A percentile compares a stretch with the other conserved stretches of the same genome.
Conservation (phyloP, 2,113 vertebrate species). For the Megaceryle maxima region DNA sequence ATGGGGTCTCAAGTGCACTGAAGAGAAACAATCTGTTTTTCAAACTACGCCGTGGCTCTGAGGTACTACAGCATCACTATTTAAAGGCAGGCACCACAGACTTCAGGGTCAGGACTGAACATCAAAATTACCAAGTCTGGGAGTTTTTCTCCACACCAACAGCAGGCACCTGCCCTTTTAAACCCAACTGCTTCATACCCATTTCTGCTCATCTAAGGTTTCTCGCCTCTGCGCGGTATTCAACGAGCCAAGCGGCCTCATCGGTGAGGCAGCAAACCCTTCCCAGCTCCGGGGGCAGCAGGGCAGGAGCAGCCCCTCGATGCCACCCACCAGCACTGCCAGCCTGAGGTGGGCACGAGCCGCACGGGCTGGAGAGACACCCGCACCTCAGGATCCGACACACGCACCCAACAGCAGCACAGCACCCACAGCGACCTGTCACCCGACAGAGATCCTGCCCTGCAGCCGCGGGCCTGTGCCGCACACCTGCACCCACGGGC, state of each 20-base stretch:
- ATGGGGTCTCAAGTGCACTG: neutral
- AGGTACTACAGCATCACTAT: neutral
- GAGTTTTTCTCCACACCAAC: neutral
- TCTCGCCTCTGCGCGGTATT: neutral
- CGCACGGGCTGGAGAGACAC: neutral
- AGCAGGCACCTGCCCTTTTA: neutral
- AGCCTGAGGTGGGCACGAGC: accelerated
- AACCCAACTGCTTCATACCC: neutral
- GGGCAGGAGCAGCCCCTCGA: neutral
- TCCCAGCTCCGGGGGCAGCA: neutral
- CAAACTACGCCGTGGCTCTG: neutral
- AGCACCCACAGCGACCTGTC: neutral
- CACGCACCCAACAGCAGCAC: neutral
- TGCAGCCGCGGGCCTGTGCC: neutral
- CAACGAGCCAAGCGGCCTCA: neutral
- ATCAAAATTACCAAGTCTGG: neutral
- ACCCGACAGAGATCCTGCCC: neutral
- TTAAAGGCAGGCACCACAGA: neutral
- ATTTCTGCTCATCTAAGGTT: neutral
- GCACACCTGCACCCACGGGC: too few relatives aligned
- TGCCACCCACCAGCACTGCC: neutral
- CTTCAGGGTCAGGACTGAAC: neutral
- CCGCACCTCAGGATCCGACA: neutral
- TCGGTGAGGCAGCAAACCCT: neutral
- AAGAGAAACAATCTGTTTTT: neutral